A percentile compares a stretch with the other conserved stretches of the same genome.
phyloP scores from a whole-genome alignment of 2,113 vertebrate species.

The Chelonoidis abingdonii region DNA sequence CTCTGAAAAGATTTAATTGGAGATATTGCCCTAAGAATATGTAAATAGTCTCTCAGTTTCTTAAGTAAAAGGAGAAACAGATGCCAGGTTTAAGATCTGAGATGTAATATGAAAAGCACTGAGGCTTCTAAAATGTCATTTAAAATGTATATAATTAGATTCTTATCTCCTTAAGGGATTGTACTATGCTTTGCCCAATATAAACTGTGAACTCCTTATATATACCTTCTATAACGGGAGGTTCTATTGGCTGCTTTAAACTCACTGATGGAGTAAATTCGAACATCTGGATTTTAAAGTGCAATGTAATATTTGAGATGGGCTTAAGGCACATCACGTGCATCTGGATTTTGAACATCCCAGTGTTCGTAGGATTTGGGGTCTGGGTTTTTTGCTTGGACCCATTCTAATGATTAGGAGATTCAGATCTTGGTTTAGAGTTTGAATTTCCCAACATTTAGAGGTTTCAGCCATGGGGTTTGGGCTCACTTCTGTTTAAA shows the following conservation, averaged over 20 bases:
- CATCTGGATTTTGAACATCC: neutral
- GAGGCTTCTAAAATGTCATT: constrained; percentile 74
- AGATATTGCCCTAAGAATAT: constrained; percentile 81
- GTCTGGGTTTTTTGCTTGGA: neutral
- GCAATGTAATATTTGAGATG: constrained; percentile 6
- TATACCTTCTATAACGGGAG: neutral
- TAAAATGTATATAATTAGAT: constrained; percentile 78
- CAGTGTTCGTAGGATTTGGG: neutral
- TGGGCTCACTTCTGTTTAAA: neutral
- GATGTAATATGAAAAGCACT: constrained; percentile 79
- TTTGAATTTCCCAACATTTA: neutral
- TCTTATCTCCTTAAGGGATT: constrained; percentile 71
- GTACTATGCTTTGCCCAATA: constrained; percentile 16
- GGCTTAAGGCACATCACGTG: neutral
- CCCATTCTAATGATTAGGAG: neutral
- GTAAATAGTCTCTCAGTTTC: constrained; percentile 83
- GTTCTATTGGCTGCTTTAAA: neutral
- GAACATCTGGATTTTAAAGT: constrained; percentile 26
- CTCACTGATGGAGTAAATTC: constrained; percentile 6
- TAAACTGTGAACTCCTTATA: constrained; percentile 34
- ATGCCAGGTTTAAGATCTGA: constrained; percentile 74
- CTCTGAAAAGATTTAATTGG: constrained; percentile 82
- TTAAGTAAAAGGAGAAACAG: constrained; percentile 84
- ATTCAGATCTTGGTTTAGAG: neutral
- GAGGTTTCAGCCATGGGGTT: neutral